These are phyloP conservation scores for Apocrypta bakeri DNA, from an alignment of 1,140 invertebrate genomes.

Conservation along the genomic window DNA sequence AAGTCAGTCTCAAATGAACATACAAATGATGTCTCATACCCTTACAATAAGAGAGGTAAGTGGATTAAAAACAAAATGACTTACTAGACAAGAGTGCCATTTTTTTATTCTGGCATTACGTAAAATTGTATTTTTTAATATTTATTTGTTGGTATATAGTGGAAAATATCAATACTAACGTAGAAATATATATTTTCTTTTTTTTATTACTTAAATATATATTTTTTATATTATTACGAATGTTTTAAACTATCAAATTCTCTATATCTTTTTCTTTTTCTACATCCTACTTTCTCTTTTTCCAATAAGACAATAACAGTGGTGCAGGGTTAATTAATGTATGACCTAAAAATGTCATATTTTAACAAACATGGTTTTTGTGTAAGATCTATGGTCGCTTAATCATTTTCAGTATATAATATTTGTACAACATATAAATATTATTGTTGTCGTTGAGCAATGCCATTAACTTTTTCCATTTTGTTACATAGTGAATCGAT, in stretches of 20 bases:
- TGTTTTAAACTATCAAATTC: conserved; percentile 50
- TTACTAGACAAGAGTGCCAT: neutral
- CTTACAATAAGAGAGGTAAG: conserved; percentile 92
- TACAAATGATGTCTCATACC: conserved; percentile 94
- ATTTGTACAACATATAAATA: conserved; percentile 48
- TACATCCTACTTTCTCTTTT: conserved; percentile 49
- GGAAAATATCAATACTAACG: conserved; percentile 43
- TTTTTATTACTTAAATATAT: conserved; percentile 46
- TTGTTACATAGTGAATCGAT: conserved; percentile 50
- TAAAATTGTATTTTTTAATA: conserved; percentile 46
- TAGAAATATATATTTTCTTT: conserved; percentile 41
- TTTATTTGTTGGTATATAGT: conserved; percentile 37
- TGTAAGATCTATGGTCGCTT: conserved; percentile 52
- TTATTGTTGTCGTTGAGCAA: conserved; percentile 39
- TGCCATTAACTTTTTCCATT: conserved; percentile 44
- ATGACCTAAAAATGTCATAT: conserved; percentile 48
- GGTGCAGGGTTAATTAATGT: conserved; percentile 48
- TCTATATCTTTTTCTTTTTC: conserved; percentile 47
- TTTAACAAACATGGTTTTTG: conserved; percentile 53
- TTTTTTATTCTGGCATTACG: conserved; percentile 24
- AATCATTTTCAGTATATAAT: conserved; percentile 46
- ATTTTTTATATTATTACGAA: conserved; percentile 43
- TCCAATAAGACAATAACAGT: conserved; percentile 49
- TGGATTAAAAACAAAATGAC: conserved; percentile 17
- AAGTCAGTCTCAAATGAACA: conserved; percentile 93